Base-by-base conservation (phyloP, 2,888 invertebrate species). In the Auanema sp. region DNA sequence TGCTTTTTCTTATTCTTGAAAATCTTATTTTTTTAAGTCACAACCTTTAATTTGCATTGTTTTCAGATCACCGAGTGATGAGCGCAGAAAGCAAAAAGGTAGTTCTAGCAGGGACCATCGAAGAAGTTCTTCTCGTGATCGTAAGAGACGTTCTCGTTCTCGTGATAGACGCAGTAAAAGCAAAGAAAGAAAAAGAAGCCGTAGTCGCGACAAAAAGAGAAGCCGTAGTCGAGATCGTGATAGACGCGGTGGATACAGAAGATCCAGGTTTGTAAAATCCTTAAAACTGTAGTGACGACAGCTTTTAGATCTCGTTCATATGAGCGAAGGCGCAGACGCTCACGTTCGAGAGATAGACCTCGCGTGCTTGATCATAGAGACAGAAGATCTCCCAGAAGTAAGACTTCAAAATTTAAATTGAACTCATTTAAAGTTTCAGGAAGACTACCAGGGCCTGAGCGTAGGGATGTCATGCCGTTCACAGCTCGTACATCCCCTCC, bases 371-470 rank as follows among this genome's bases (percentile, higher is more conserved):
- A 66, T 63, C 59, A 64, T 8, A 55, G 65, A 25, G 55, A 33
- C 14, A 43, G 44, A 16, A 57, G 68, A 54, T 44, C 52, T 65
- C 14, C 61, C 62, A 61, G 61, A 3, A 24, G 33, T 33, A 33
- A 8, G 33, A 5, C 6, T 21, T 47, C 47, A 5, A 47, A 21
- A 16, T 21, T 6, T 5, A 16, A 12, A n/a, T 57, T 44, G 1
- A 24, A 1, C 6, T 55, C 21, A 14, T 33, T 55, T 55, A 4
- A 14, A 24, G 5, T 16, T 21, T 56, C 23, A 58, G 67, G 68
- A 92, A 78, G 95, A 94, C 81, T 89, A 93, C 77, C 93, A 91
- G 60, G 83, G 14, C 83, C 83, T 1, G 83, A 83, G 65, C 72
- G 83, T 23, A 75, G 83, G n/a, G 83, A 83, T 64, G 83, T 83